phyloP scores from a whole-genome alignment of 2,113 vertebrate genomes.

The Tinamus guttatus region DNA sequence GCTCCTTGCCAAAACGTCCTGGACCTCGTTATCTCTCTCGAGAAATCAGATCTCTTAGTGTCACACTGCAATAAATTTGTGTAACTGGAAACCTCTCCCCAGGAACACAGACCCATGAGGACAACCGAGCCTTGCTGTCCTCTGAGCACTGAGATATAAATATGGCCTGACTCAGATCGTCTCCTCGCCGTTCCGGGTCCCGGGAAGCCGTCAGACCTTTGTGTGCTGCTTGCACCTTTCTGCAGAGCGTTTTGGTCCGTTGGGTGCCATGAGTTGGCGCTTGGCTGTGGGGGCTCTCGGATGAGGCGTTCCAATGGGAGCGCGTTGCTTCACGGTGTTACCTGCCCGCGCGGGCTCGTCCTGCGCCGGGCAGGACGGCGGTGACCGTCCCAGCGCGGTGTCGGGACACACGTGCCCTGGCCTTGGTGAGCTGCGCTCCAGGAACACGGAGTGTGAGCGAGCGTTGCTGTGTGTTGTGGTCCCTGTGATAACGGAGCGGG shows the following conservation, averaged over 20 bases:
- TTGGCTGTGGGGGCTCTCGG: not conserved
- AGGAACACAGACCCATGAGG: conserved; percentile 7
- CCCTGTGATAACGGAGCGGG: rapidly evolving
- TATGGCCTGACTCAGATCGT: not conserved
- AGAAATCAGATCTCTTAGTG: conserved; percentile 66
- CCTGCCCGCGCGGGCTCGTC: rapidly evolving
- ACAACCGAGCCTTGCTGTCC: conserved; percentile 57
- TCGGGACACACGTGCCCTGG: not conserved
- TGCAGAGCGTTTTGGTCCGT: not conserved
- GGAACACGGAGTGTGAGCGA: not conserved
- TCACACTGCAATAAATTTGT: conserved; percentile 56
- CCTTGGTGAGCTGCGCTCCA: not conserved
- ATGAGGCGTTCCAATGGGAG: not conserved
- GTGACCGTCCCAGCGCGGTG: rapidly evolving
- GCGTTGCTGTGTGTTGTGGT: not conserved
- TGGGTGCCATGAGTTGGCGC: rapidly evolving
- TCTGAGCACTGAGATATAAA: conserved; percentile 54
- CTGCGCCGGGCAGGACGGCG: not conserved
- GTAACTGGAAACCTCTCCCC: conserved; percentile 69
- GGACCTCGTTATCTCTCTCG: conserved; percentile 73
- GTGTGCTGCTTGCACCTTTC: not conserved
- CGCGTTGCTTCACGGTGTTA: not conserved
- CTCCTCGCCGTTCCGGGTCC: not conserved
- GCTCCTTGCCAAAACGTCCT: conserved; percentile 55
- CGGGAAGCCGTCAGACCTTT: not conserved